Evolutionary conservation across 2,888 invertebrate genomes (phyloP), one percentile per base, ranked within the genome.

Genomic region (Hedya salicella): DNA sequence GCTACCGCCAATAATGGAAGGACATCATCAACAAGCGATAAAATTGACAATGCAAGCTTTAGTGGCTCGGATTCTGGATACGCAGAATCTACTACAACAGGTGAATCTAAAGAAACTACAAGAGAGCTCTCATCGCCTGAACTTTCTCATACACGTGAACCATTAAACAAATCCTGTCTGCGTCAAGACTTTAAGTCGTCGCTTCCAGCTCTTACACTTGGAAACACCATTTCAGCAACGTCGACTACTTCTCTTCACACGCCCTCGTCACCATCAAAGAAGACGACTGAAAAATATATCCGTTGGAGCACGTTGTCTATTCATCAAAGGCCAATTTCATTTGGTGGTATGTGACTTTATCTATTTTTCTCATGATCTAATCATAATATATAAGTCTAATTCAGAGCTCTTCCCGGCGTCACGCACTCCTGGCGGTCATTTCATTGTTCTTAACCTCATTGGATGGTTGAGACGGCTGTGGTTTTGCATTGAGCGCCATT

Each of bases 291-390:
- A n/a, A 88, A 86, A 72, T 79, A 78, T 42, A 70, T 85, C 49
- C 84, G 86, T 54, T 87, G 89, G 86, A 89, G 85, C 75, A 85
- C 89, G 13, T 67, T 86, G 52, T 81, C 83, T 19, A 71, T 82
- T 57, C 80, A 82, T 19, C 77, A 79, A 61, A 81, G 73, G 64
- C 78, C 81, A 36, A 71, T 77, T 49, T 69, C 71, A 69, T 73
- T 75, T 64, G 72, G 77, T 76, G 82, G 80, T 78, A 81, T 65
- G 73, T 73, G 67, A 48, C 56, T 64, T 44, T 48, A 54, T 60
- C 6, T 46, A 36, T 40, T 54, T 39, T 36, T 42, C 8, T 50
- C 32, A 11, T 36, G 5, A 19, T 14, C 19, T 14, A 16, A 49
- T 32, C 16, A 16, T 57, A 25, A 11, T 36, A 11, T 36, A 16